Evolutionary conservation across 2,888 invertebrate genomes (phyloP).

Genomic region (Microctonus aethiopoides): DNA sequence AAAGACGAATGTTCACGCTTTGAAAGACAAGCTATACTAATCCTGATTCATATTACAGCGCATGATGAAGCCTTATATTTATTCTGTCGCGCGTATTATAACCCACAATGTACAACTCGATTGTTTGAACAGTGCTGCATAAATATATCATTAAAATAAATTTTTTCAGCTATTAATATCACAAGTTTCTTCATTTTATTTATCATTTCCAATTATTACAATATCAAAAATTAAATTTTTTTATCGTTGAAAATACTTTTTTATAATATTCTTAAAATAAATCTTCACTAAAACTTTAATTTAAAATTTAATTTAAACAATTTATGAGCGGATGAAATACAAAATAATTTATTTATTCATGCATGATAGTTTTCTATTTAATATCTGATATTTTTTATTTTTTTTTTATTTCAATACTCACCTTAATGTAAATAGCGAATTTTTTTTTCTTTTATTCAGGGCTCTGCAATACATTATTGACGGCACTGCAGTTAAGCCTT

Average conservation of each 20-base stretch:
- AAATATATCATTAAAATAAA: conserved; percentile 9
- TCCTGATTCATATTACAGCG: conserved; percentile 62
- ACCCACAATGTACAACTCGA: conserved; percentile 45
- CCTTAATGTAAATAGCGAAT: neutral
- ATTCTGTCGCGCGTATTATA: conserved; percentile 46
- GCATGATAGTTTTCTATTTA: too few relatives aligned
- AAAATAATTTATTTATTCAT: too few relatives aligned
- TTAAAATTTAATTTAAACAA: too few relatives aligned
- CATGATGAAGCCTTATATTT: conserved; percentile 60
- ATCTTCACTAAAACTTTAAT: too few relatives aligned
- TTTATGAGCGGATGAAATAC: too few relatives aligned
- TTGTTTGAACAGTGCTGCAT: conserved; percentile 34
- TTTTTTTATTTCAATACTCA: neutral
- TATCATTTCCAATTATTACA: too few relatives aligned
- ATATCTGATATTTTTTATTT: too few relatives aligned
- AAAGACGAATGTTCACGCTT: conserved; percentile 26
- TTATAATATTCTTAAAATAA: too few relatives aligned
- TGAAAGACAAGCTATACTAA: conserved; percentile 48
- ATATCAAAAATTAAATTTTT: too few relatives aligned
- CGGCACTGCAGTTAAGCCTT: conserved; percentile 58
- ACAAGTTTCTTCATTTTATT: too few relatives aligned
- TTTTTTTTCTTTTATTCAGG: conserved; percentile 18
- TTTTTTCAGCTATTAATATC: neutral
- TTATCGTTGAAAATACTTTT: too few relatives aligned
- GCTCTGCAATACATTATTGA: conserved; percentile 35